Base-by-base conservation (phyloP, 2,888 invertebrate genomes). In the Ellobium chinense region DNA sequence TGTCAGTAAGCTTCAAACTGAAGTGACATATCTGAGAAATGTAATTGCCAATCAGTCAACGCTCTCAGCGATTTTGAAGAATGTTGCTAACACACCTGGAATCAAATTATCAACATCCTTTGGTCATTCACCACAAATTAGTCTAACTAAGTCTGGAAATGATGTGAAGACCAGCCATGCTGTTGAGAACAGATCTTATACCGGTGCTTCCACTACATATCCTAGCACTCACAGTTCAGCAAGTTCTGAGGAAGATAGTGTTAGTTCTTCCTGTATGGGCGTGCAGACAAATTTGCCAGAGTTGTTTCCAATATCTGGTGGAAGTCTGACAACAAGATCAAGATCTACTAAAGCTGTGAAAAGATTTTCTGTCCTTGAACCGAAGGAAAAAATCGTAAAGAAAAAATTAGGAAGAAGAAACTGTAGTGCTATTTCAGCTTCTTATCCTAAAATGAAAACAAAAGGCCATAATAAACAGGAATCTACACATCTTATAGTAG, bases 1-100 rank as follows among this genome's bases (percentile, higher is more conserved):
- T 24, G 34, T 78, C 21, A 14, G n/a, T 18, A 18, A 3, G 24
- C 68, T 87, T 36, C 65, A 81, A 18, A 73, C 79, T 34, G 87
- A 88, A 79, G 83, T 87, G 24, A 46, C 80, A 21, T 88, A 88
- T 75, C 73, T 88, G 24, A 82, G 84, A 82, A 85, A 84, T 82
- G 86, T 88, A 0, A 82, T 88, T 78, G 86, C 86, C 29, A 88
- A 88, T 80, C 84, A 88, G 62, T 80, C 85, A n/a, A 81, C 85
- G 2, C 72, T 88, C 24, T 82, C 86, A 27, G 83, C 83, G 7
- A 73, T 87, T 46, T 73, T 87, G 31, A 82, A 83, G 63, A 84
- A 82, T 62, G 82, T 88, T 54, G 73, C 80, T 7, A 82, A 84
- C 39, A 86, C 86, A 39, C 84, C 86, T 56, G 87, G 86, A 29